Base-by-base conservation (phyloP, 2,113 vertebrate genomes). In the Cololabis saira region DNA sequence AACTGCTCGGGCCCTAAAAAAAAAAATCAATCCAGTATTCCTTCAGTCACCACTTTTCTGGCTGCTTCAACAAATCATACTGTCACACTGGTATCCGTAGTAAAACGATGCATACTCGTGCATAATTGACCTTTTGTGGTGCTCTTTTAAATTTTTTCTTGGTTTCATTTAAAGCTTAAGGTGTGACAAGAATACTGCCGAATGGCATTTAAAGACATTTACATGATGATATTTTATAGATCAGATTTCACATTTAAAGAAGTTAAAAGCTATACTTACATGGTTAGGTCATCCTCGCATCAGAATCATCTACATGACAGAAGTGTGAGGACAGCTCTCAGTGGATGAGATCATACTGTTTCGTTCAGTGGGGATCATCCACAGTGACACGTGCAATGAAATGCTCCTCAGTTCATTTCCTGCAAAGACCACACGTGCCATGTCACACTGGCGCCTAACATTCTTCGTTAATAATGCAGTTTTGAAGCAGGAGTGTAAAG, bases 201-300 rank as follows among this genome's bases (percentile, higher is more conserved):
- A 68, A 47, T 69, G 70, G 37, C 71, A 74, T 80, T 80, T 70
- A 52, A 37, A 73, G 64, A 59, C 69, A 79, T 69, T 68, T 73
- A 27, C 17, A 51, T n/a, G 1, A 30, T 65, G 71, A 14, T 45
- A 61, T 61, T 66, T 70, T n/a, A 47, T 52, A 33, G 19, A 70
- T 71, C 55, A 66, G 49, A 74, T 66, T 65, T 74, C 40, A 42
- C 48, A 48, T 57, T 57, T 22, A 33, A 51, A 61, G 27, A 44
- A 12, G 54, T 58, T 42, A 58, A 71, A 59, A 43, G 47, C 11
- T 49, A 5, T 1, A 40, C 18, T 19, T 52, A 44, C 27, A 54
- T 37, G 19, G 43, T 40, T 9, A 45, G 16, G 22, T 70, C 37
- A 56, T 45, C 18, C 17, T 77, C 33, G 55, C 16, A 27, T 27